Conservation (phyloP, 2,797 vertebrate species). For the Sebastes oblongus region DNA sequence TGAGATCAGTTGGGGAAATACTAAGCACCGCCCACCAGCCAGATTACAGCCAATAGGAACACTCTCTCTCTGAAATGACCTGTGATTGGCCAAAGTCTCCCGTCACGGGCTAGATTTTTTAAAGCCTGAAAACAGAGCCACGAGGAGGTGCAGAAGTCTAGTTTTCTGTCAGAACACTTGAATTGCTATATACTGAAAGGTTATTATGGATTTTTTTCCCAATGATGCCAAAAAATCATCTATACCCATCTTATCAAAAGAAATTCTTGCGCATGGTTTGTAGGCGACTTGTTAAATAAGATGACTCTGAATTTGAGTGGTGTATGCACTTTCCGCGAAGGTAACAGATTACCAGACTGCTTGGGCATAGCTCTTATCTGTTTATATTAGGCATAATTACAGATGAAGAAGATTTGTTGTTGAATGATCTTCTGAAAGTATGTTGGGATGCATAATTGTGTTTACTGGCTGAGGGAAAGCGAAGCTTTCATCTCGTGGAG, state of each 20-base stretch:
- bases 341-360: slow-evolving; percentile 42
- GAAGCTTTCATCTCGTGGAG: slow-evolving; percentile 69
- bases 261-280: not conserved
- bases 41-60: too few species aligned
- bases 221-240: too few species aligned
- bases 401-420: slow-evolving; percentile 67
- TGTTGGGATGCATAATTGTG: slow-evolving; percentile 74
- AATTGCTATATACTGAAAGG: too few species aligned
- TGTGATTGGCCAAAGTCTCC: too few species aligned
- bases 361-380: slow-evolving; percentile 56
- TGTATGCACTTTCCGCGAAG: not conserved
- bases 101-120: too few species aligned
- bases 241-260: not conserved
- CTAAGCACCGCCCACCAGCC: too few species aligned
- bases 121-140: too few species aligned
- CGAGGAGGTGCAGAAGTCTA: too few species aligned
- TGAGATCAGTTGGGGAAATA: too few species aligned
- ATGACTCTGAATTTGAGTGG: slow-evolving; percentile 13
- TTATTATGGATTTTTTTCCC: too few species aligned
- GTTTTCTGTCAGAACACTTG: too few species aligned
- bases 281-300: slow-evolving; percentile 6
- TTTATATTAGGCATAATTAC: slow-evolving; percentile 68
- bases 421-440: slow-evolving; percentile 70
- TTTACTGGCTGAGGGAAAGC: slow-evolving; percentile 71
- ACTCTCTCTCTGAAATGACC: too few species aligned